phyloP scores from a whole-genome alignment of 1,140 invertebrate genomes.

The Xylocopa sonorina region DNA sequence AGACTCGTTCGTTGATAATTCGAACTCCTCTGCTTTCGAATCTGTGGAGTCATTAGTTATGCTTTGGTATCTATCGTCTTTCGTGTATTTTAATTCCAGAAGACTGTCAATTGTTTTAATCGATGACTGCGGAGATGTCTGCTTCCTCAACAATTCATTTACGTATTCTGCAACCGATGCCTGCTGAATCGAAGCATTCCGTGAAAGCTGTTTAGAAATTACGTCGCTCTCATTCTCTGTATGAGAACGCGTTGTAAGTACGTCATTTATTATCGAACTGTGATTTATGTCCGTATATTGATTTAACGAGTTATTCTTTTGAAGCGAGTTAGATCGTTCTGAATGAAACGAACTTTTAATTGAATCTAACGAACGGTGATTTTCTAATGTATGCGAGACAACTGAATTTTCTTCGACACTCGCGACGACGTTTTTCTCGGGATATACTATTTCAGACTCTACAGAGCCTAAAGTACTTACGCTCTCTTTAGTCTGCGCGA shows the following conservation, averaged over 20 bases:
- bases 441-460: background rate
- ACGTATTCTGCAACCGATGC: background rate
- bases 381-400: background rate
- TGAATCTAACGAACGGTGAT: background rate
- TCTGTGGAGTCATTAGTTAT: background rate
- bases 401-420: conserved; percentile 10
- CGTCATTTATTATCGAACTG: conserved; percentile 25
- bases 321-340: conserved; percentile 13
- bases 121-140: background rate
- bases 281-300: conserved; percentile 16
- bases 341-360: background rate
- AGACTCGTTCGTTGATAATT: conserved; percentile 1
- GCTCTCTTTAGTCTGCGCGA: conserved; percentile 59
- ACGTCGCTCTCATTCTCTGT: background rate
- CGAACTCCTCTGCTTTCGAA: background rate
- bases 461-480: background rate
- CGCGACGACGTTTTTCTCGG: background rate
- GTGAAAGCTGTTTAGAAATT: background rate
- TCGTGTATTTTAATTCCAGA: background rate
- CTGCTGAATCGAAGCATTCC: background rate
- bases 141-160: background rate
- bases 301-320: conserved; percentile 11
- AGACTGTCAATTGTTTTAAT: background rate
- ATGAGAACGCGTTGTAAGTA: background rate
- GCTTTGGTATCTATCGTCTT: background rate